phyloP scores from a whole-genome alignment of 2,888 invertebrate genomes.

The Cerastis rubricosa region DNA sequence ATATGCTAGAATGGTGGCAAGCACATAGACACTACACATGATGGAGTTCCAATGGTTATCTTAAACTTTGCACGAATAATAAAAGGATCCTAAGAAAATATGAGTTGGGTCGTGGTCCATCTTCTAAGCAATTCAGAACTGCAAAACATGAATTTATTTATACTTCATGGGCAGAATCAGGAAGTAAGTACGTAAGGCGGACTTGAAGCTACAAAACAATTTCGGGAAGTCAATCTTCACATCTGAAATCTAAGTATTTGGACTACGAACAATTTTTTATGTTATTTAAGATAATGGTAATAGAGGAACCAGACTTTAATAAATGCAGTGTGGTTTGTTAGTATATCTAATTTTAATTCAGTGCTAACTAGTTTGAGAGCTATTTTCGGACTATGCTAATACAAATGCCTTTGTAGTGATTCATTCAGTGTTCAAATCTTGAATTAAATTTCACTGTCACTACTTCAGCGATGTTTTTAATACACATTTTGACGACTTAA shows the following conservation, averaged over 20 bases:
- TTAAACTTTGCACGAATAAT: not conserved
- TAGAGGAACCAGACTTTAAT: conserved; percentile 48
- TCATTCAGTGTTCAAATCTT: conserved; percentile 37
- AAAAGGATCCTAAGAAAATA: not conserved
- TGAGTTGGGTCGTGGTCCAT: not conserved
- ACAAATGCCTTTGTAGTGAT: conserved; percentile 51
- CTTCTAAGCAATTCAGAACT: not conserved
- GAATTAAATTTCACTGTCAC: not conserved
- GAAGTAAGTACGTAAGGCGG: not conserved
- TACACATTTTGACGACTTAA: not conserved
- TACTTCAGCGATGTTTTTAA: not conserved
- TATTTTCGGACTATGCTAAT: conserved; percentile 67
- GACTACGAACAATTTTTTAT: not conserved
- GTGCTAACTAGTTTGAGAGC: conserved; percentile 64
- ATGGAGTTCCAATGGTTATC: not conserved
- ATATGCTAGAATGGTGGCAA: not conserved
- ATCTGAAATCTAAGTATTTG: not conserved
- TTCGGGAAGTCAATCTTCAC: not conserved
- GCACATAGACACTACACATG: not conserved
- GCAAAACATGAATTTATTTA: not conserved
- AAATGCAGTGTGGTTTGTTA: conserved; percentile 47
- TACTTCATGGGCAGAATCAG: not conserved
- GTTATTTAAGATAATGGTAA: not conserved
- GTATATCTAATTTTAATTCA: conserved; percentile 66
- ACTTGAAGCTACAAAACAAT: not conserved